Percentiles rank a stretch among this genome's conserved stretches.
phyloP scores from a whole-genome alignment of 1,140 invertebrate species.

The Potamilus streckersoni region DNA sequence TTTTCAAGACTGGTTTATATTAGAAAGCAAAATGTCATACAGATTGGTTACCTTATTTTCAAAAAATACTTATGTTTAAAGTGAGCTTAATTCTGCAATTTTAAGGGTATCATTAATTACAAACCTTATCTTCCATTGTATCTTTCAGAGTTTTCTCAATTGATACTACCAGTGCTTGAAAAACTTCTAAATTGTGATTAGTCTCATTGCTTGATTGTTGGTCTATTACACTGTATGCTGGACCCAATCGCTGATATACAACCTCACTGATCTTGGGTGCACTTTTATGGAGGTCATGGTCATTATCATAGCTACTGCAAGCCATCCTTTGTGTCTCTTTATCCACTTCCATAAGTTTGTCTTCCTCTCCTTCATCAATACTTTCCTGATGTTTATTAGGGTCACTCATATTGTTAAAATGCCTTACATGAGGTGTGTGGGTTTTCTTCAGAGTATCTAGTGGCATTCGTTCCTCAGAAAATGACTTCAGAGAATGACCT shows the following conservation, averaged over 20 bases:
- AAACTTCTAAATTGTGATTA: slow-evolving; percentile 41
- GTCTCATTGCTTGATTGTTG: slow-evolving; percentile 24
- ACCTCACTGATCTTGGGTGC: neutral
- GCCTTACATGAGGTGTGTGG: slow-evolving; percentile 19
- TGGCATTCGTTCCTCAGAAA: slow-evolving; percentile 51
- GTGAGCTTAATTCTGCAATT: no score
- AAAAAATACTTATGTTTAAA: no score
- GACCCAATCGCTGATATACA: slow-evolving; percentile 49
- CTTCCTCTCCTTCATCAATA: slow-evolving; percentile 47
- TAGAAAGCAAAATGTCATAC: no score
- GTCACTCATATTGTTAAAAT: slow-evolving; percentile 15
- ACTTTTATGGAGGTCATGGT: neutral
- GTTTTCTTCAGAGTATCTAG: slow-evolving; percentile 40
- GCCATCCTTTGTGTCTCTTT: neutral
- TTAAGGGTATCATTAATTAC: no score
- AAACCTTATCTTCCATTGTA: no score
- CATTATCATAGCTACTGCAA: neutral
- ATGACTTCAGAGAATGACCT: slow-evolving; percentile 52
- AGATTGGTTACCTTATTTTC: no score
- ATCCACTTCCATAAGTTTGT: slow-evolving; percentile 5
- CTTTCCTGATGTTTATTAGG: slow-evolving; percentile 34
- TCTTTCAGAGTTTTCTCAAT: slow-evolving; percentile 40
- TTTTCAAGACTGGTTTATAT: no score
- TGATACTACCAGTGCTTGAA: slow-evolving; percentile 38
- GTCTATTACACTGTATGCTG: slow-evolving; percentile 57